Percentiles rank a stretch among this genome's conserved stretches.
phyloP scores from a whole-genome alignment of 2,888 invertebrate genomes.

The Chorisops tibialis region DNA sequence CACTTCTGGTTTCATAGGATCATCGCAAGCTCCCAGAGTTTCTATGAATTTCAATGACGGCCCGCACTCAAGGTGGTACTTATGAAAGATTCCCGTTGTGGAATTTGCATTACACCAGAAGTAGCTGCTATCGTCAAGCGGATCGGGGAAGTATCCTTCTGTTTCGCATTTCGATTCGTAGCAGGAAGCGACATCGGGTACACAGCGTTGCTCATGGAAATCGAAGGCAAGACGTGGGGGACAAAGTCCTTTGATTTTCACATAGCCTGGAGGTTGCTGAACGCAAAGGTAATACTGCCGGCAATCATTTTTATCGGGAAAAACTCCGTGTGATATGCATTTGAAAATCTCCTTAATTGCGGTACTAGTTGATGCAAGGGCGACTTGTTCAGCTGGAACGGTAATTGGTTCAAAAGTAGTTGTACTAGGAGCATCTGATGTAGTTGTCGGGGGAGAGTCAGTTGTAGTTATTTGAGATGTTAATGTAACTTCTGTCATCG shows the following conservation, averaged over 20 bases:
- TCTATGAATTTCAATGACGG: conserved; percentile 24
- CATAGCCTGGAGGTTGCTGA: conserved; percentile 3
- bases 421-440: too few relatives aligned
- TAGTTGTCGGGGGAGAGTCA: too few relatives aligned
- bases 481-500: too few relatives aligned
- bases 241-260: conserved; percentile 25
- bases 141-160: conserved; percentile 29
- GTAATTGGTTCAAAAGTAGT: too few relatives aligned
- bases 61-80: conserved; percentile 33
- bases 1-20: not conserved
- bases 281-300: conserved; percentile 29
- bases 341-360: not conserved
- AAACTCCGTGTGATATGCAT: conserved; percentile 30
- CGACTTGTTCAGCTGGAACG: not conserved
- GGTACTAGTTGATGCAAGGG: not conserved
- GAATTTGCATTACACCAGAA: conserved; percentile 33
- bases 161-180: conserved; percentile 22
- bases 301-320: conserved; percentile 27
- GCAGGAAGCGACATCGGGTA: conserved; percentile 32
- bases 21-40: conserved; percentile 24
- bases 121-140: conserved; percentile 28
- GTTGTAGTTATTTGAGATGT: too few relatives aligned
- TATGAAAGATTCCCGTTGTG: conserved; percentile 32
- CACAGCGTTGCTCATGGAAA: conserved; percentile 28
- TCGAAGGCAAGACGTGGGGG: conserved; percentile 31